Evolutionary conservation across 2,797 vertebrate species (phyloP).

Genomic region (Octomys mimax): DNA sequence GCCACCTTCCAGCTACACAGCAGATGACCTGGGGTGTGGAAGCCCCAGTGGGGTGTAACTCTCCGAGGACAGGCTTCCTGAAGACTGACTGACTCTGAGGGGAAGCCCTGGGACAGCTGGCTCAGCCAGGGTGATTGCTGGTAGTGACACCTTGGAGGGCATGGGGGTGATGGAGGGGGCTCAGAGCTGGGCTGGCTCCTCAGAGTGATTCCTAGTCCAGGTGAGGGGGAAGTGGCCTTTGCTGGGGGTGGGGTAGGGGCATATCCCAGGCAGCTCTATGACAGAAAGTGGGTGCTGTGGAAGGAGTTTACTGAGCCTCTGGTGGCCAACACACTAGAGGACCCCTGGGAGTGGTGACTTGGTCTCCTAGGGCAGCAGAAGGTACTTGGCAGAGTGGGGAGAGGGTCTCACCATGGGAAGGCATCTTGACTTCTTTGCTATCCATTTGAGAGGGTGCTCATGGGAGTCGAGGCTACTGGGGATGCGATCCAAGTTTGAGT

Average conservation of each 20-base stretch:
- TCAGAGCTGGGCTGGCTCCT: background rate
- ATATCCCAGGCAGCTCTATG: background rate
- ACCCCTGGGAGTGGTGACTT: no score
- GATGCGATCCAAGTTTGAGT: background rate
- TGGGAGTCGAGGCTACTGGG: background rate
- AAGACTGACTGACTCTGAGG: background rate
- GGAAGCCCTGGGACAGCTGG: background rate
- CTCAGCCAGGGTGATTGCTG: background rate
- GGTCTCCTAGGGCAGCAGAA: background rate
- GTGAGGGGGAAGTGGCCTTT: background rate
- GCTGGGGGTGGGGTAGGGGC: background rate
- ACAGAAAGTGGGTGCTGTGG: background rate
- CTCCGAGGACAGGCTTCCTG: background rate
- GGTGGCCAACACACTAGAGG: background rate
- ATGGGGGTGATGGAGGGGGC: background rate
- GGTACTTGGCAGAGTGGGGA: no score
- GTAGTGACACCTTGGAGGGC: background rate
- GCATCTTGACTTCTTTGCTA: background rate
- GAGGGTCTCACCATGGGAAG: background rate
- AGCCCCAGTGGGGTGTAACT: background rate
- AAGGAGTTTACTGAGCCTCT: background rate
- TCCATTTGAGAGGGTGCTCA: background rate
- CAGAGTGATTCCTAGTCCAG: background rate
- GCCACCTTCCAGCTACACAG: background rate
- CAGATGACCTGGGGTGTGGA: background rate